phyloP scores from a whole-genome alignment of 2,113 vertebrate species.

The Equus quagga region DNA sequence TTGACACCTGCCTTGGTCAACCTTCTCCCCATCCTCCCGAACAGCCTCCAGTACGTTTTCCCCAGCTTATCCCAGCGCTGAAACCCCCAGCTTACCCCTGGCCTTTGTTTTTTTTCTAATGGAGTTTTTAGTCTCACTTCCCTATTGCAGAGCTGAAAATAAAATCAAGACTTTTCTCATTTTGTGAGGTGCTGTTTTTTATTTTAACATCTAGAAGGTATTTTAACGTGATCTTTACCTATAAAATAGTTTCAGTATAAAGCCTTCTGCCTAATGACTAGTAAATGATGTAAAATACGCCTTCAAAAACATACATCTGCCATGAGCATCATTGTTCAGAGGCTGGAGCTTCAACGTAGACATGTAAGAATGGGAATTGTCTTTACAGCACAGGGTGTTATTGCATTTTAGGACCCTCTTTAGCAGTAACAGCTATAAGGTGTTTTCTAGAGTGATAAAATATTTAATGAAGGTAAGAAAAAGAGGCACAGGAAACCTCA shows the following conservation, averaged over 20 bases:
- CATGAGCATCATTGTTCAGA: neutral
- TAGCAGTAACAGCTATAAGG: conserved; percentile 73
- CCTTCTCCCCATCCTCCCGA: neutral
- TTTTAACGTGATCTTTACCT: neutral
- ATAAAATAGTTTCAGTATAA: neutral
- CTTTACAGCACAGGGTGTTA: conserved; percentile 17
- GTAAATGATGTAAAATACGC: neutral
- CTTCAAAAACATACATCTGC: neutral
- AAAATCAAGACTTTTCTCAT: neutral
- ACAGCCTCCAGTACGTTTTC: neutral
- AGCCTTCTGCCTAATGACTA: neutral
- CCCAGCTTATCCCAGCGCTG: neutral
- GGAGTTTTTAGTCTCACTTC: neutral
- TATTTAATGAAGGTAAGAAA: conserved; percentile 85
- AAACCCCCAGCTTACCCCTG: neutral
- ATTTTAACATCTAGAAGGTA: neutral
- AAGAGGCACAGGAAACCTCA: conserved; percentile 77
- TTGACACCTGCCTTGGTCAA: neutral
- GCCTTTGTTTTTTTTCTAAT: rapidly evolving
- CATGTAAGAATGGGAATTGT: neutral
- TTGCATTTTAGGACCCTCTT: conserved; percentile 59
- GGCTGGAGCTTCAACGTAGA: neutral
- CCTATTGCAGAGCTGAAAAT: neutral
- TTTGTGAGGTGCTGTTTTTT: neutral
- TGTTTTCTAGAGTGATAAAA: conserved; percentile 81